Conservation (phyloP, 92 coral and sea anemone genomes). For the Zoanthus sociatus region DNA sequence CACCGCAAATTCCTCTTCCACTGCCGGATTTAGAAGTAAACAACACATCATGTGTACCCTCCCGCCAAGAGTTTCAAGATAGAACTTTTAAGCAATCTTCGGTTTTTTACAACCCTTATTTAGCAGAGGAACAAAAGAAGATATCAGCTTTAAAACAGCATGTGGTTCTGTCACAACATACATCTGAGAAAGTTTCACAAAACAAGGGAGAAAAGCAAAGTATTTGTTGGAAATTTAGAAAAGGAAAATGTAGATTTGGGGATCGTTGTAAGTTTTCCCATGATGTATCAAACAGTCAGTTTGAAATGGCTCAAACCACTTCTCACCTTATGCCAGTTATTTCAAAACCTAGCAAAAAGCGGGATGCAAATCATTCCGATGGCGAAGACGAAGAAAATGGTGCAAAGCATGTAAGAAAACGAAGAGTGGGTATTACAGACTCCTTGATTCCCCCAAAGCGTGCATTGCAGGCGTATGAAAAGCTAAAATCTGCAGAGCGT, state of each 20-base stretch:
- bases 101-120: conserved; percentile 91
- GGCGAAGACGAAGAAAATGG: conserved; percentile 61
- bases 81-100: conserved; percentile 76
- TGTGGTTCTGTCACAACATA: conserved; percentile 77
- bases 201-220: conserved; percentile 66
- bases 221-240: conserved; percentile 82
- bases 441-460: conserved; percentile 96
- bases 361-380: conserved; percentile 56
- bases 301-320: conserved; percentile 8
- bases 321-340: conserved; percentile 38
- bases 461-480: conserved; percentile 83
- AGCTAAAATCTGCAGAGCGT: conserved; percentile 65
- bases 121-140: conserved; percentile 89
- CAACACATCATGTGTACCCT: conserved; percentile 36
- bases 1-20: conserved; percentile 39
- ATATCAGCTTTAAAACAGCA: conserved; percentile 89
- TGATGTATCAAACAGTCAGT: conserved; percentile 29
- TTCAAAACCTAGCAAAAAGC: conserved; percentile 34
- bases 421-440: conserved; percentile 85
- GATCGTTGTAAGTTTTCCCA: conserved; percentile 81
- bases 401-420: conserved; percentile 59
- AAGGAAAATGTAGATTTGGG: conserved; percentile 81
- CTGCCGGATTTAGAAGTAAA: conserved; percentile 64
- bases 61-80: conserved; percentile 62
- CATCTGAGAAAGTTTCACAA: conserved; percentile 52